Conservation (phyloP, 2,888 invertebrate species). For the Hermaeophaga mercurialis region DNA sequence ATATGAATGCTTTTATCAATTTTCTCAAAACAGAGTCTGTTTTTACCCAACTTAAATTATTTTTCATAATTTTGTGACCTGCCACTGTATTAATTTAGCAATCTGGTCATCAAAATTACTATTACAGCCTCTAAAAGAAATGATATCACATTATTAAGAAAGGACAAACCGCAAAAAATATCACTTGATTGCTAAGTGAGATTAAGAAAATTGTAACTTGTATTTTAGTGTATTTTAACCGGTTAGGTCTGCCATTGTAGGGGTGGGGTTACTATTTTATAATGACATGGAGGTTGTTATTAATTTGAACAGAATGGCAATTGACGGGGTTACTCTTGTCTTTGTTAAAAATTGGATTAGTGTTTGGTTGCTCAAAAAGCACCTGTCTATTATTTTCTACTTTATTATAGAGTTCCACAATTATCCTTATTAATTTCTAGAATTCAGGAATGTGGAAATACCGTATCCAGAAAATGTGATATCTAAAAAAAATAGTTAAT, state of each 20-base stretch:
- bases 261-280: not conserved
- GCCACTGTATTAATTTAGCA: conserved; percentile 38
- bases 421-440: too few relatives aligned
- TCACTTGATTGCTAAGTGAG: conserved; percentile 38
- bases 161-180: conserved; percentile 47
- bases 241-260: too few relatives aligned
- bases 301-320: conserved; percentile 8
- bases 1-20: too few relatives aligned
- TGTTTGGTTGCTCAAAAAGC: not conserved
- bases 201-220: conserved; percentile 40
- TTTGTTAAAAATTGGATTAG: not conserved
- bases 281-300: conserved; percentile 4
- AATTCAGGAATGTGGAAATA: too few relatives aligned
- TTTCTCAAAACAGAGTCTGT: too few relatives aligned
- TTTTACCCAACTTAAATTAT: not conserved
- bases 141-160: conserved; percentile 46
- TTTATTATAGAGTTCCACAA: too few relatives aligned
- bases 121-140: conserved; percentile 44
- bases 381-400: too few relatives aligned
- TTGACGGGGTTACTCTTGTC: conserved; percentile 2
- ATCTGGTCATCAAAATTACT: conserved; percentile 43
- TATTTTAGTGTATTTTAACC: conserved; percentile 26
- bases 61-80: conserved; percentile 14
- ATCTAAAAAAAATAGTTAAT: too few relatives aligned
- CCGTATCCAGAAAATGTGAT: too few relatives aligned